These are phyloP conservation scores for Enteromius afrohamiltoni DNA, from an alignment of 2,797 vertebrate genomes.

Conservation along the genomic window DNA sequence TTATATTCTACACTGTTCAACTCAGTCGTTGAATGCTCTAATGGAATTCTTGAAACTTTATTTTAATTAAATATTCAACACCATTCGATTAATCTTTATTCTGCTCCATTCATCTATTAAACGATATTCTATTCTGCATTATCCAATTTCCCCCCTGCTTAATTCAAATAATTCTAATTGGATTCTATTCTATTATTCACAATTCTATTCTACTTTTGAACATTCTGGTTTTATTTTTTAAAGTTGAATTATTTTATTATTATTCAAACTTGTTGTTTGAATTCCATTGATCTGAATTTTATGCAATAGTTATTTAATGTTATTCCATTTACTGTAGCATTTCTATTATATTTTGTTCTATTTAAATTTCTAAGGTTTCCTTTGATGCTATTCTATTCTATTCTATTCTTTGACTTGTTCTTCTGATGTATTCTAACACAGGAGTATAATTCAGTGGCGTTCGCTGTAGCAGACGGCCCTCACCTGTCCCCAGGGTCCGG, in stretches of 20 bases:
- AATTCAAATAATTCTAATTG: neutral
- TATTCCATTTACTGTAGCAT: neutral
- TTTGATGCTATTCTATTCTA: neutral
- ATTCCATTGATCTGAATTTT: neutral
- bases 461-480: constrained; percentile 5
- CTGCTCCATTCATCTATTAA: neutral
- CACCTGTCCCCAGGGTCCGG: constrained; percentile 87
- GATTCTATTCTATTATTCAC: neutral
- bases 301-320: neutral
- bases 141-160: neutral
- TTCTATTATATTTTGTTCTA: neutral
- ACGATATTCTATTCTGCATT: neutral
- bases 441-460: neutral
- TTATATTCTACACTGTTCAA: neutral
- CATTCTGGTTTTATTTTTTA: neutral
- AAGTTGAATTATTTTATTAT: too few species aligned
- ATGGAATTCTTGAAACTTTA: neutral
- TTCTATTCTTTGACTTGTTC: neutral
- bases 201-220: neutral
- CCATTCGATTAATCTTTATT: neutral
- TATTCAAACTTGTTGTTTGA: neutral
- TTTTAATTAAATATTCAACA: neutral
- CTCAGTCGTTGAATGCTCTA: neutral
- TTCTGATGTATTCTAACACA: neutral
- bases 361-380: neutral